These are phyloP conservation scores for Lipotes vexillifer DNA, from an alignment of 2,113 vertebrate species.

Conservation along the genomic window DNA sequence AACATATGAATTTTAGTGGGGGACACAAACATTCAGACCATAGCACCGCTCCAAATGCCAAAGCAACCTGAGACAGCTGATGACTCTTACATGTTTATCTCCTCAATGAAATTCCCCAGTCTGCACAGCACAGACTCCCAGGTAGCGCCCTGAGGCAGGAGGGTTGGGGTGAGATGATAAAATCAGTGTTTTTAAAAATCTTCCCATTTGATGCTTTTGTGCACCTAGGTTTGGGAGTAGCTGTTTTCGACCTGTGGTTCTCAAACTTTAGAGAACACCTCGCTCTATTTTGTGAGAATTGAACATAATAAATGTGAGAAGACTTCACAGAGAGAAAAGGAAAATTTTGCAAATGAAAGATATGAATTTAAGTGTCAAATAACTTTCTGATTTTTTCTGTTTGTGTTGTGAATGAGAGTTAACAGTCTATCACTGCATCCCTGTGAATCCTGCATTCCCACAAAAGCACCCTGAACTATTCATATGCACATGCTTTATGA, in stretches of 20 bases:
- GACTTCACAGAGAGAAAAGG: background rate
- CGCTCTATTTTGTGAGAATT: background rate
- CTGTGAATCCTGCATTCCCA: background rate
- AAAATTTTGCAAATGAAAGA: background rate
- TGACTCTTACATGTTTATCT: background rate
- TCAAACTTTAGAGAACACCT: background rate
- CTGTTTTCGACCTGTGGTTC: background rate
- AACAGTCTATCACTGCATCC: background rate
- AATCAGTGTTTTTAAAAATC: background rate
- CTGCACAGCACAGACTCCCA: background rate
- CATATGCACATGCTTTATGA: background rate
- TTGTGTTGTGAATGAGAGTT: background rate
- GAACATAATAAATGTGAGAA: background rate
- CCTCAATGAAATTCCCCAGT: rapidly evolving
- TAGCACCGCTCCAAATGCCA: background rate
- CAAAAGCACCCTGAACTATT: background rate
- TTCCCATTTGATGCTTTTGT: background rate
- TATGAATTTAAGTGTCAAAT: background rate
- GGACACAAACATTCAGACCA: background rate
- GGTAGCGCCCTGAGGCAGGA: background rate
- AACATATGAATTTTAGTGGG: background rate
- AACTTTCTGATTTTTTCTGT: background rate
- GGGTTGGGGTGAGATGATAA: too few species aligned
- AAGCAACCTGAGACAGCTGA: background rate
- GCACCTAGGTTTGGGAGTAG: background rate